Evolutionary conservation across 2,888 invertebrate genomes (phyloP).

Genomic region (Dolichomitus sp.): DNA sequence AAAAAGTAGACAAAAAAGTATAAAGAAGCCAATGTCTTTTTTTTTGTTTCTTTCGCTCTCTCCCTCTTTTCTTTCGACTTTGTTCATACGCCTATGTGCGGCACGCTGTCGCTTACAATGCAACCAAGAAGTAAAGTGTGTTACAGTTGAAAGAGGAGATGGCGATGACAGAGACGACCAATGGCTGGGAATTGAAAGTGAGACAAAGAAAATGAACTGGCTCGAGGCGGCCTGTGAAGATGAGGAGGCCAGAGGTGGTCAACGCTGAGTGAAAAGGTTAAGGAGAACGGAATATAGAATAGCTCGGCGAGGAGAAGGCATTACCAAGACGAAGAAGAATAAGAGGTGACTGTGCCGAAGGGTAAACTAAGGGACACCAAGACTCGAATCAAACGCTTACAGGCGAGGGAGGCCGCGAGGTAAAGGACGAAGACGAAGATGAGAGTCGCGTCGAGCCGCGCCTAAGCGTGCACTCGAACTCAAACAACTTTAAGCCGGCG

Average conservation of each 20-base stretch:
- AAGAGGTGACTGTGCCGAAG: conserved; percentile 31
- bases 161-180: conserved; percentile 35
- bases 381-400: conserved; percentile 15
- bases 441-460: conserved; percentile 69
- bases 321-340: conserved; percentile 42
- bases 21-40: background rate
- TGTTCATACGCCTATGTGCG: background rate
- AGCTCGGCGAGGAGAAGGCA: conserved; percentile 29
- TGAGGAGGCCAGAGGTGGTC: conserved; percentile 45
- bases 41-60: background rate
- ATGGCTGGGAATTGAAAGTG: background rate
- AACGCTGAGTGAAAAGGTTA: conserved; percentile 46
- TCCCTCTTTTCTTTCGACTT: background rate
- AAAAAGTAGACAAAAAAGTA: background rate
- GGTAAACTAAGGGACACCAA: conserved; percentile 25
- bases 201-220: conserved; percentile 46
- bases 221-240: conserved; percentile 27
- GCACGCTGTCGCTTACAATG: conserved; percentile 26
- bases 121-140: conserved; percentile 23
- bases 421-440: conserved; percentile 49
- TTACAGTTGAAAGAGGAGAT: conserved; percentile 48
- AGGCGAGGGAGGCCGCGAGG: conserved; percentile 22
- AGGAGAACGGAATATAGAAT: conserved; percentile 45
- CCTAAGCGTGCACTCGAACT: conserved; percentile 80
- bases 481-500: conserved; percentile 82